Evolutionary conservation across 2,888 invertebrate genomes (phyloP).

Genomic region (Dryobotodes eremita): DNA sequence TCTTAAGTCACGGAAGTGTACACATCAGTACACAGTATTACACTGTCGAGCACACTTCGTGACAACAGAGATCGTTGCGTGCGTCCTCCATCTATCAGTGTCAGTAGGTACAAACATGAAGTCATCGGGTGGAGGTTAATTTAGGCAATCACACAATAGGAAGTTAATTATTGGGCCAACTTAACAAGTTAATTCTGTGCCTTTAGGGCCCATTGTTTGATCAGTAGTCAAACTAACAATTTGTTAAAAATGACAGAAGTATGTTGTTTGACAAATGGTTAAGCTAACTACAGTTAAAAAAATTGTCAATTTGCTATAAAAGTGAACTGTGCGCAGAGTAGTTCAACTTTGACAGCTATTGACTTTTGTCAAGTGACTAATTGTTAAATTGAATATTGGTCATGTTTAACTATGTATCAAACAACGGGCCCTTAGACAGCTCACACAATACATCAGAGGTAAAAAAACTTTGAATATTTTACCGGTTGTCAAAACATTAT

Average conservation of each 20-base stretch:
- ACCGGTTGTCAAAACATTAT: background rate
- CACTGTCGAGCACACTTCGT: constrained; percentile 25
- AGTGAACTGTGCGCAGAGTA: too few relatives aligned
- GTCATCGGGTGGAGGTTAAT: constrained; percentile 28
- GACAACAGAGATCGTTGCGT: constrained; percentile 28
- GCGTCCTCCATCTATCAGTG: constrained; percentile 37
- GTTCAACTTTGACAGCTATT: too few relatives aligned
- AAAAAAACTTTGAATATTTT: background rate
- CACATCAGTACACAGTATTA: constrained; percentile 20
- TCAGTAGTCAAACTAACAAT: too few relatives aligned
- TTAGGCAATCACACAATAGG: constrained; percentile 24
- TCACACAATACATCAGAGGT: background rate
- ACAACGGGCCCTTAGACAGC: too few relatives aligned
- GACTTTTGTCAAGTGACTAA: too few relatives aligned
- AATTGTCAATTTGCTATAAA: too few relatives aligned
- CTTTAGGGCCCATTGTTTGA: too few relatives aligned
- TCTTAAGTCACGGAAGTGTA: constrained; percentile 27
- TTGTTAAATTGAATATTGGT: too few relatives aligned
- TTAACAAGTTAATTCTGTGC: background rate
- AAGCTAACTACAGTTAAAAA: too few relatives aligned
- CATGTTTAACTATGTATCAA: too few relatives aligned
- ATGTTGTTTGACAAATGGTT: too few relatives aligned
- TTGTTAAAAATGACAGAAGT: too few relatives aligned
- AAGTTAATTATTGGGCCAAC: background rate
- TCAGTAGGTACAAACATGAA: constrained; percentile 12